A percentile compares a stretch with the other conserved stretches of the same genome.
Evolutionary conservation across 2,888 invertebrate genomes (phyloP).

Genomic region (Yponomeuta evonymella): DNA sequence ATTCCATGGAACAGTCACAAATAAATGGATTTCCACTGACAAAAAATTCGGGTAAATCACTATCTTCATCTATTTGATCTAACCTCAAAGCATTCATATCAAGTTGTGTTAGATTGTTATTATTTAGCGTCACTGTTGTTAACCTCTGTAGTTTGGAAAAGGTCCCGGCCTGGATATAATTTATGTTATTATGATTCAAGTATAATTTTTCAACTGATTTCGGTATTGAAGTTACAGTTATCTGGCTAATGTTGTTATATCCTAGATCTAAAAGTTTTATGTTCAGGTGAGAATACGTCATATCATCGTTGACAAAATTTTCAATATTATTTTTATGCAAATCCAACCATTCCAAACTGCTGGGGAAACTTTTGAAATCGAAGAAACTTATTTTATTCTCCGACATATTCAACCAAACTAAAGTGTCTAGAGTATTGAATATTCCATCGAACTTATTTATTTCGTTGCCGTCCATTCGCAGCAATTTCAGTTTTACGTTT

Average conservation of each 20-base stretch:
- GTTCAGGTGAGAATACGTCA: conserved; percentile 65
- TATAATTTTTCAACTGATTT: conserved; percentile 83
- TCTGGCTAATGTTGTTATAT: conserved; percentile 81
- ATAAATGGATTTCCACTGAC: conserved; percentile 89
- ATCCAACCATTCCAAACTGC: conserved; percentile 85
- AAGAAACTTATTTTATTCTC: conserved; percentile 84
- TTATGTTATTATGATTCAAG: conserved; percentile 84
- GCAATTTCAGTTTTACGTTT: conserved; percentile 81
- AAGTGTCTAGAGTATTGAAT: conserved; percentile 81
- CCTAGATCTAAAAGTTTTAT: conserved; percentile 85
- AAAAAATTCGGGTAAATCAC: conserved; percentile 86
- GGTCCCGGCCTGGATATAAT: conserved; percentile 80
- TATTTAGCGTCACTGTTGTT: conserved; percentile 84
- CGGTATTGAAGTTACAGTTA: conserved; percentile 81
- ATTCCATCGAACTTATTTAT: conserved; percentile 83
- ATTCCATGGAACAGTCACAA: conserved; percentile 93
- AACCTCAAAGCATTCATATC: conserved; percentile 84
- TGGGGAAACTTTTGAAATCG: conserved; percentile 85
- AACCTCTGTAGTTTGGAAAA: conserved; percentile 81
- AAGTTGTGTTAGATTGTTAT: conserved; percentile 83
- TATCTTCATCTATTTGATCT: conserved; percentile 79
- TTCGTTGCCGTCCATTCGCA: conserved; percentile 87
- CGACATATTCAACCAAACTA: conserved; percentile 88
- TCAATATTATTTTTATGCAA: conserved; percentile 85
- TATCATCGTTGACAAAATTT: conserved; percentile 77